Evolutionary conservation across 92 coral and sea anemone genomes (phyloP).

Genomic region (Paragorgia papillata): DNA sequence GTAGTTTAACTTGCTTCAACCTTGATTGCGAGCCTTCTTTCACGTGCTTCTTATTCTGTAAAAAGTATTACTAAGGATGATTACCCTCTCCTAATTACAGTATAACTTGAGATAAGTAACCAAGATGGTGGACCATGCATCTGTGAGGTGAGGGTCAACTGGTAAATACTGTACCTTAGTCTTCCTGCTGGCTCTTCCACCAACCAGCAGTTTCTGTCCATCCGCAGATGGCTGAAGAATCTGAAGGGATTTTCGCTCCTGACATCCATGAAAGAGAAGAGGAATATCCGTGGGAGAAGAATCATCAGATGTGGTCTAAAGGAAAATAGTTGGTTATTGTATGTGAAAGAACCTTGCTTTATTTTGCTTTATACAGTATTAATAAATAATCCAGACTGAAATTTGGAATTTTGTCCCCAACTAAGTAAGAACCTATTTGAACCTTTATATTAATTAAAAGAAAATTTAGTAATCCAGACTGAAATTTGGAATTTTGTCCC

Average conservation of each 20-base stretch:
- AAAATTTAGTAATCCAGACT: too few relatives aligned
- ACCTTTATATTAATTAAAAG: too few relatives aligned
- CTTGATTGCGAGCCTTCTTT: slow-evolving; percentile 11
- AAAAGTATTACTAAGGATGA: background rate
- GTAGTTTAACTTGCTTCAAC: slow-evolving; percentile 52
- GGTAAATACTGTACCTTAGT: slow-evolving; percentile 57
- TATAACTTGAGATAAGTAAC: background rate
- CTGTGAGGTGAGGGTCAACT: too few relatives aligned
- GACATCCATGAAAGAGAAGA: slow-evolving; percentile 1
- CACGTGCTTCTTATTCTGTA: background rate
- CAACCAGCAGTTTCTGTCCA: slow-evolving; percentile 84
- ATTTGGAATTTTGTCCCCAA: too few relatives aligned
- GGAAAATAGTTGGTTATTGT: background rate
- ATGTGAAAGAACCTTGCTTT: background rate
- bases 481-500: too few relatives aligned
- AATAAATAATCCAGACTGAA: background rate
- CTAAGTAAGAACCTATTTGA: too few relatives aligned
- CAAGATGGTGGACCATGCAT: background rate
- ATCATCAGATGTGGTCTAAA: slow-evolving; percentile 27
- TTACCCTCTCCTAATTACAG: too few relatives aligned
- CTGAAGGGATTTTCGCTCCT: slow-evolving; percentile 81
- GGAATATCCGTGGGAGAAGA: slow-evolving; percentile 15
- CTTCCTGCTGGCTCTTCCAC: slow-evolving; percentile 62
- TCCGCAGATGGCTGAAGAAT: slow-evolving; percentile 86
- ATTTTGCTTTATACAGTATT: background rate